Evolutionary conservation across 2,888 invertebrate genomes (phyloP).

Genomic region (Amphipoea lucens): DNA sequence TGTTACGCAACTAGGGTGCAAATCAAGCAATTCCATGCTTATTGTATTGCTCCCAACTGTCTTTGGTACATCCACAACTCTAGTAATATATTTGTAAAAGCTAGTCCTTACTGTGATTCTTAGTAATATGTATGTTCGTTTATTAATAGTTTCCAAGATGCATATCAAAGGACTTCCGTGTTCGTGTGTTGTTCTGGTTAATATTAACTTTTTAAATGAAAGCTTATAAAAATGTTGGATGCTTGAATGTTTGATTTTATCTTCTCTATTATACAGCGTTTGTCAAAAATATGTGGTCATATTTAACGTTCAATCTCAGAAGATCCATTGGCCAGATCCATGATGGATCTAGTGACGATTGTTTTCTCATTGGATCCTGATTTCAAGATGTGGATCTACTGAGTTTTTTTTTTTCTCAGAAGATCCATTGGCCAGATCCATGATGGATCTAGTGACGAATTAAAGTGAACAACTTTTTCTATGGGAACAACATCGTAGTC

Average conservation of each 20-base stretch:
- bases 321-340: too few species aligned
- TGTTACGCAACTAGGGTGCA: not conserved
- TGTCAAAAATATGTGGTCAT: not conserved
- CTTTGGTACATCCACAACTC: constrained; percentile 57
- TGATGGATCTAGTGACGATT: too few species aligned
- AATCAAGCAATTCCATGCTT: not conserved
- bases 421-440: too few species aligned
- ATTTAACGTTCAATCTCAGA: too few species aligned
- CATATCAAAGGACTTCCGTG: constrained; percentile 78
- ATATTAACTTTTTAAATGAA: constrained; percentile 42
- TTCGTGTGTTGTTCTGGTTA: constrained; percentile 63
- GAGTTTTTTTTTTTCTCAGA: too few species aligned
- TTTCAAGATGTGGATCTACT: too few species aligned
- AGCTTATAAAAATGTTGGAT: constrained; percentile 35
- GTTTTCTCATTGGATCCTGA: too few species aligned
- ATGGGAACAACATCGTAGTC: not conserved
- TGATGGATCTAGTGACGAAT: too few species aligned
- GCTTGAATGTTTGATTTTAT: constrained; percentile 48
- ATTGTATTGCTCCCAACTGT: not conserved
- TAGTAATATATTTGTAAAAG: constrained; percentile 70
- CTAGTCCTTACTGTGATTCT: constrained; percentile 88
- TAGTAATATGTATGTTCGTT: constrained; percentile 69
- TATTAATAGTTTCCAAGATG: constrained; percentile 74
- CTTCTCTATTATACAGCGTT: not conserved
- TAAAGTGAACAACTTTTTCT: not conserved